Evolutionary conservation across 2,797 vertebrate genomes (phyloP), one percentile per base, ranked within the genome.

Genomic region (Hylomyscus alleni): DNA sequence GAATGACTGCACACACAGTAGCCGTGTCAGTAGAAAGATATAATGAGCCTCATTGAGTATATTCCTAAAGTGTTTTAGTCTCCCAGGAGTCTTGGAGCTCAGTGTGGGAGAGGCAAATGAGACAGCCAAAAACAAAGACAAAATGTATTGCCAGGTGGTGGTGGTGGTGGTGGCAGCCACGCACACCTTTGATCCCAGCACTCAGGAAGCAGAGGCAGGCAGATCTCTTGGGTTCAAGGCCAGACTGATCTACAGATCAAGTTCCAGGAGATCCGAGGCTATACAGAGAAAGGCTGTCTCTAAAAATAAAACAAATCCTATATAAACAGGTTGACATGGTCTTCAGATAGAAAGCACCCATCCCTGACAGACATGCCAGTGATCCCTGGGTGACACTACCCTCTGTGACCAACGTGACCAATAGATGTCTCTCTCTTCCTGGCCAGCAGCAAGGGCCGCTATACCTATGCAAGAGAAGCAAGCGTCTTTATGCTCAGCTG

Each of bases 121-220:
- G 85, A 17, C n/a, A 89, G 7, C 15, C n/a, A 50, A 31, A 13
- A 84, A 93, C 67, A 40, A 93, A 89, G 56, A 87, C 44, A 93
- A 93, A 90, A 10, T 58, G 40, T 58, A 65, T 40, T 13, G 37
- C 15, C 44, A 4, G 20, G 34, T 34, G 29, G 40, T 13, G 26
- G 26, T 47, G 37, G 11, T n/a, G 67, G 14, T 19, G 11, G 69
- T 22, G 20, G n/a, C 72, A 40, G 40, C 73, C 14, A 4, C 15
- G 22, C 47, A 47, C 10, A 8, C 82, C 8, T 84, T 65, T 84
- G 11, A 2, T 85, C 31, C 31, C 29, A 85, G 19, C 40, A 50
- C 17, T 65, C 11, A 4, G 62, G 44, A 85, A 15, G 26, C 58
- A 83, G 81, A 83, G 81, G 26, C 81, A 31, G 13, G 26, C 1